Conservation (phyloP, 2,888 invertebrate species). For the Sepiola atlantica region DNA sequence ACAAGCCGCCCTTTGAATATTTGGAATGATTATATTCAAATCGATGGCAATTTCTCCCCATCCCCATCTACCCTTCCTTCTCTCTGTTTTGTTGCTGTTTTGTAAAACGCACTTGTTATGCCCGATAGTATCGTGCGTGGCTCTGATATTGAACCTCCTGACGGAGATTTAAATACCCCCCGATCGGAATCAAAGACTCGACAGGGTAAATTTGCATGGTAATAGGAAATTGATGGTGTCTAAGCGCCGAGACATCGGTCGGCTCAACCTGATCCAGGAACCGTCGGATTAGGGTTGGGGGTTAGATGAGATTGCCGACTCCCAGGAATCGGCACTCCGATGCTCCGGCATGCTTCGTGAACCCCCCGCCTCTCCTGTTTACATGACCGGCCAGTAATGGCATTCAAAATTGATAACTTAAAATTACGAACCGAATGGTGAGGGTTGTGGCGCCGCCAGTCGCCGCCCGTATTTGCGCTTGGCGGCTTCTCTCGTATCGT, state of each 20-base stretch:
- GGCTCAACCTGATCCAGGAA: slow-evolving; percentile 4
- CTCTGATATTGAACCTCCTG: background rate
- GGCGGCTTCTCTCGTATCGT: background rate
- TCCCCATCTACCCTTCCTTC: no score
- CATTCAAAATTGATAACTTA: slow-evolving; percentile 13
- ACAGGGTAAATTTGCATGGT: slow-evolving; percentile 4
- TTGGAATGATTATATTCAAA: background rate
- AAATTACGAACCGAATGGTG: background rate
- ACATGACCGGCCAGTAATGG: background rate
- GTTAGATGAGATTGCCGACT: background rate
- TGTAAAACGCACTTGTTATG: background rate
- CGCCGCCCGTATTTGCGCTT: background rate
- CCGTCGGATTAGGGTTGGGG: background rate
- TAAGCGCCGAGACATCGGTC: slow-evolving; percentile 32
- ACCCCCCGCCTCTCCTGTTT: background rate
- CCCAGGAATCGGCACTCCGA: background rate
- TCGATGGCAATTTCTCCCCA: background rate
- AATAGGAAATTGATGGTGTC: slow-evolving; percentile 32
- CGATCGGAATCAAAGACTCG: background rate
- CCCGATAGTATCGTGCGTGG: background rate
- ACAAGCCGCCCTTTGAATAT: background rate
- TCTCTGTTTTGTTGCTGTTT: background rate
- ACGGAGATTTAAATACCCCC: background rate
- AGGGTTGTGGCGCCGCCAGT: background rate
- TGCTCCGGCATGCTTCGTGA: background rate